phyloP scores from a whole-genome alignment of 37 sponge, comb jelly and placozoan genomes.

The Ephydatia muelleri region DNA sequence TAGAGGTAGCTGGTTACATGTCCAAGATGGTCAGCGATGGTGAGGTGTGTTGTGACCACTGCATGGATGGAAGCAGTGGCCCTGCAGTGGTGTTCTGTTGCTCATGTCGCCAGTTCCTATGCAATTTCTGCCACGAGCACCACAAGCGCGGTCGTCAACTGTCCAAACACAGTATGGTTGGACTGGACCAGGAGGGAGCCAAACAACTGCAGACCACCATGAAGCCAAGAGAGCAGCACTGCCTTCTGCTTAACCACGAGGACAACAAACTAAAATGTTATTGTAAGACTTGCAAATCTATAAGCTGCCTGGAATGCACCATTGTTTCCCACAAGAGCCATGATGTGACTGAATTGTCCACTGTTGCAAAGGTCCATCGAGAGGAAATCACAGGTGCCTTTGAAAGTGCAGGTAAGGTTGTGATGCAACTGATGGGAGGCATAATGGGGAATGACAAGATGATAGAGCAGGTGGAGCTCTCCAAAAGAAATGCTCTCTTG shows the following conservation, averaged over 20 bases:
- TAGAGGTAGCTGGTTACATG: background rate
- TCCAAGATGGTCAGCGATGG: background rate
- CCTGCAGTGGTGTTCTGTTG: background rate
- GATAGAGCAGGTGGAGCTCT: background rate
- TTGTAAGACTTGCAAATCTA: background rate
- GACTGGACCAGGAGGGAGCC: constrained; percentile 1
- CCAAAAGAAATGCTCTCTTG: background rate
- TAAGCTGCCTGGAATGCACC: background rate
- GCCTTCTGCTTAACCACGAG: background rate
- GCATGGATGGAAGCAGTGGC: background rate
- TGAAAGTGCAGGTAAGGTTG: background rate
- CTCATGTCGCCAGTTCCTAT: background rate
- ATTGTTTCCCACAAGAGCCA: background rate
- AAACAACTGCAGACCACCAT: background rate
- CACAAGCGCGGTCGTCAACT: background rate
- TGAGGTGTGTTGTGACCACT: background rate
- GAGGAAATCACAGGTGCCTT: background rate
- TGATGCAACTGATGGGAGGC: background rate
- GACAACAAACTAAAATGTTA: background rate
- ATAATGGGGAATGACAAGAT: background rate
- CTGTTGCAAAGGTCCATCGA: background rate
- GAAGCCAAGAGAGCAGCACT: background rate
- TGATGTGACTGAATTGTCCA: background rate
- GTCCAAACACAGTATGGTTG: background rate
- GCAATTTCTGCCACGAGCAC: background rate